phyloP scores from a whole-genome alignment of 2,888 invertebrate species.

The Hirudinaria manillensis region DNA sequence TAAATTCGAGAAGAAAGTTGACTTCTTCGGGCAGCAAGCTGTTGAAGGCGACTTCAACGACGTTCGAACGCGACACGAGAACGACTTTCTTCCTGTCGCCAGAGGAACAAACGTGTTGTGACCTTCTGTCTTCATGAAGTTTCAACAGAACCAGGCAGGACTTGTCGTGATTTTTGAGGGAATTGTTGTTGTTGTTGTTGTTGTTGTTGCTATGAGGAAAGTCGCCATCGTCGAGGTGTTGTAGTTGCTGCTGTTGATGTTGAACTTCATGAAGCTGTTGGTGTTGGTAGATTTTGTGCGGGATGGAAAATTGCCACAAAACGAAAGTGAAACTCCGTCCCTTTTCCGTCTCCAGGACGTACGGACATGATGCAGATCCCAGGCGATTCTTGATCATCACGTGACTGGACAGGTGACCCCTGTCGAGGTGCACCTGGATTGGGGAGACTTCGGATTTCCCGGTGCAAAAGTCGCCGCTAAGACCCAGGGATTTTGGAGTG shows the following conservation, averaged over 20 bases:
- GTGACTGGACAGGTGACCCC: not conserved
- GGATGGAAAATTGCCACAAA: slow-evolving; percentile 15
- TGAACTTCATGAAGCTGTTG: too few relatives aligned
- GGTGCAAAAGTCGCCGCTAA: not conserved
- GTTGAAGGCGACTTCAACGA: not conserved
- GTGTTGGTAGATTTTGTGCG: not conserved
- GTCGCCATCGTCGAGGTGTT: too few relatives aligned
- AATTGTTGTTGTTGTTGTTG: slow-evolving; percentile 1
- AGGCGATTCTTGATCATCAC: not conserved
- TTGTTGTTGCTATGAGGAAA: too few relatives aligned
- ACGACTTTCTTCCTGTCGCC: not conserved
- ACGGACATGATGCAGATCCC: not conserved
- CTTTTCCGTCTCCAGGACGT: slow-evolving; percentile 20
- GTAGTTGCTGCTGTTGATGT: too few relatives aligned
- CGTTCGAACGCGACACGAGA: not conserved
- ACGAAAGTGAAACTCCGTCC: slow-evolving; percentile 20
- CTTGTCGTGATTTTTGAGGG: not conserved
- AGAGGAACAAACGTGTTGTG: not conserved
- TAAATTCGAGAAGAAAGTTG: slow-evolving; percentile 13
- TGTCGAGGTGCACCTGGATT: not conserved
- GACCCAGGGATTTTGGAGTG: not conserved
- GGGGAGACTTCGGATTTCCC: not conserved
- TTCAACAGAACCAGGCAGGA: not conserved
- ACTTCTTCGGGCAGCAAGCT: not conserved
- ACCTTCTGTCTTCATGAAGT: not conserved